Evolutionary conservation across 2,797 vertebrate species (phyloP), one percentile per base, ranked within the genome.

Genomic region (Trichosurus vulpecula): DNA sequence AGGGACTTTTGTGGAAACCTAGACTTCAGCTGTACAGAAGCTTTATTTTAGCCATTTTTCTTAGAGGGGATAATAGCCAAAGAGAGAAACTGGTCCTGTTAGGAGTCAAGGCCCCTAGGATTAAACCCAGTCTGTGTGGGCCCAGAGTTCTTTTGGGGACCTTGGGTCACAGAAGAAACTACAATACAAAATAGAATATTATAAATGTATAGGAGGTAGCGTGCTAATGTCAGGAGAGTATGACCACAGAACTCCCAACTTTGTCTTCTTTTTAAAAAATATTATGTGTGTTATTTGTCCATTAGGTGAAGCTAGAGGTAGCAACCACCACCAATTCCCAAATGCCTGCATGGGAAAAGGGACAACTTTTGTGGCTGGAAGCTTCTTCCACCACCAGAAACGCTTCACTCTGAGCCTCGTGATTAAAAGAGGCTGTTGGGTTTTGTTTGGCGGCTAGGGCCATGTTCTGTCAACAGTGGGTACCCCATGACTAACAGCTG

Each of bases 401-500:
- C 56, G 14, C 29, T 51, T 27, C 52, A 16, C 92, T 92, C 74
- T 95, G 90, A 91, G 54, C 61, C 94, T 29, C 2, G 12, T 47
- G 87, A 94, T 95, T 74, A 93, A 92, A 90, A 93, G 89, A 94
- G 96, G 57, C 58, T 54, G 55, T 87, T 87, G 61, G 35, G 14
- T 94, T 93, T 51, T 55, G 53, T 52, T n/a, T 47, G 57, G 53
- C 35, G 2, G n/a, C n/a, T 87, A 92, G 91, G 58, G 58, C 53
- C 4, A 14, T 22, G 11, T 91, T 95, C 51, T 94, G 19, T 52
- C 41, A 54, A 54, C 16, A 89, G 93, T 58, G 31, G 91, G 11
- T 12, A 30, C 10, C 54, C 95, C 55, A 94, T 91, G 56, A 96
- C 92, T 93, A 54, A 92, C n/a, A 54, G 29, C 51, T 93, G 54